Evolutionary conservation across 2,888 invertebrate species (phyloP).

Genomic region (Sphaeridia pumilis): DNA sequence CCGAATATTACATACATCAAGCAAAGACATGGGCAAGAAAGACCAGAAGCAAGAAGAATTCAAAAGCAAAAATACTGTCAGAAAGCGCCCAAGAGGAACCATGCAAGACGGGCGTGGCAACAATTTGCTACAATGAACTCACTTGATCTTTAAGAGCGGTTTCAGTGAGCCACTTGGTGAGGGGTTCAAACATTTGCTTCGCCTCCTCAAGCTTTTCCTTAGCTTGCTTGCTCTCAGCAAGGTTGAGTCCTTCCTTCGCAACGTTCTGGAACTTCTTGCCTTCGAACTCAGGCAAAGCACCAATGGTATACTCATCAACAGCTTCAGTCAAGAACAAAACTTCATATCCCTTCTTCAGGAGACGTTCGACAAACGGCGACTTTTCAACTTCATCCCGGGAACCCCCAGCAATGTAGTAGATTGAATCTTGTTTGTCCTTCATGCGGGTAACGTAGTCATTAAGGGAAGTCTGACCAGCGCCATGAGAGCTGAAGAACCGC

Average conservation of each 20-base stretch:
- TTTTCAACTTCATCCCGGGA: slow-evolving; percentile 65
- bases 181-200: slow-evolving; percentile 70
- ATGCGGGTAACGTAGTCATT: slow-evolving; percentile 85
- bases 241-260: slow-evolving; percentile 90
- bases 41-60: no score
- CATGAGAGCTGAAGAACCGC: slow-evolving; percentile 72
- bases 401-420: slow-evolving; percentile 92
- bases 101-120: no score
- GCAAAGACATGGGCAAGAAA: no score
- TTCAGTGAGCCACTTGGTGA: slow-evolving; percentile 79
- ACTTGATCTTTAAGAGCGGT: slow-evolving; percentile 64
- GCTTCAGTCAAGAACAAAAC: slow-evolving; percentile 89
- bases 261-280: slow-evolving; percentile 99
- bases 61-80: no score
- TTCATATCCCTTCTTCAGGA: slow-evolving; percentile 87
- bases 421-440: slow-evolving; percentile 86
- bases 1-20: no score
- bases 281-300: slow-evolving; percentile 92
- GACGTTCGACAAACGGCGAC: slow-evolving; percentile 91
- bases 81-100: no score
- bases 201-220: slow-evolving; percentile 66
- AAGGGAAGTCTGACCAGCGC: slow-evolving; percentile 57
- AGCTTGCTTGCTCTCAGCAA: slow-evolving; percentile 57
- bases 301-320: slow-evolving; percentile 95
- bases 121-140: slow-evolving; percentile 38